These are phyloP conservation scores for Urocynchramus pylzowi DNA, from an alignment of 2,113 vertebrate genomes.

Conservation along the genomic window DNA sequence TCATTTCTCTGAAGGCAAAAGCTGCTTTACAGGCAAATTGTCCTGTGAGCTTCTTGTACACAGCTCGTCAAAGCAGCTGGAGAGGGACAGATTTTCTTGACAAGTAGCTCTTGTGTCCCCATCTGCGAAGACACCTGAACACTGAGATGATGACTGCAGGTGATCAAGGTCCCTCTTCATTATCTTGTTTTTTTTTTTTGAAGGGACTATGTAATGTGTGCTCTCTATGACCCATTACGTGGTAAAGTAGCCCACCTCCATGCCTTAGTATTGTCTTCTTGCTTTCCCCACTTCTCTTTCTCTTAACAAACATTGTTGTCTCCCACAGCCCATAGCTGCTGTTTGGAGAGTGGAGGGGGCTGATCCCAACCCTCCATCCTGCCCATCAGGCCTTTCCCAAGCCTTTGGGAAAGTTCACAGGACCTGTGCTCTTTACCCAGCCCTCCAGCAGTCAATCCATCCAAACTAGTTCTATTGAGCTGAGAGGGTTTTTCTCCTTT, in stretches of 20 bases:
- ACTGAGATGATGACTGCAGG: neutral
- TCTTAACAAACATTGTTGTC: neutral
- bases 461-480: neutral
- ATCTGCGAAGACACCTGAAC: neutral
- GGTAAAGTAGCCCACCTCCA: neutral
- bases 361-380: neutral
- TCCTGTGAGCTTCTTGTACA: neutral
- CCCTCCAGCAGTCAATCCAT: neutral
- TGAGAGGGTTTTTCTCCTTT: neutral
- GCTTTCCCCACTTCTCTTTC: neutral
- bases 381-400: neutral
- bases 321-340: neutral
- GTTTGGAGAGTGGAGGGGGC: neutral
- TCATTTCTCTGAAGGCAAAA: neutral
- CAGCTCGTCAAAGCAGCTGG: neutral
- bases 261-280: neutral
- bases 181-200: neutral
- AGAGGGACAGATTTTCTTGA: neutral
- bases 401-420: neutral
- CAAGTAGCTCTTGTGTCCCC: neutral
- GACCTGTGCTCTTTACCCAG: neutral
- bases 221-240: neutral
- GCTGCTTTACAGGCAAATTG: neutral
- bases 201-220: neutral
- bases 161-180: neutral